Base-by-base conservation (phyloP, 2,113 vertebrate genomes). In the Galbula dea region DNA sequence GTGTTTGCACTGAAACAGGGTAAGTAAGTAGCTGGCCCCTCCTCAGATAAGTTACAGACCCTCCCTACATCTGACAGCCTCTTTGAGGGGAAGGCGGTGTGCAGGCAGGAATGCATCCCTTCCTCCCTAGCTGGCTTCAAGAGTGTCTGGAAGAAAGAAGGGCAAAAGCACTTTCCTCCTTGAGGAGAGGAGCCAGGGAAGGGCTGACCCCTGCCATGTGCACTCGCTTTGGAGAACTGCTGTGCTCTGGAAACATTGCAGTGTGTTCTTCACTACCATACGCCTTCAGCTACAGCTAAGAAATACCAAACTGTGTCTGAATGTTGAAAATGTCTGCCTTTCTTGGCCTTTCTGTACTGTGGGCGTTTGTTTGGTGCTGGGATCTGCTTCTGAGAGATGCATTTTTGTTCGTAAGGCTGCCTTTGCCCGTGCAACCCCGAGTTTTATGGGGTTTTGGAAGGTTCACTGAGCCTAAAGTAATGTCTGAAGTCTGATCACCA, bases 1-100 rank as follows among this genome's bases (percentile, higher is more conserved):
- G 1, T 88, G 19, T 94, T 94, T 79, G 93, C 86, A 45, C 79
- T 72, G 79, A 65, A 74, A 54, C 21, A 8, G 59, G 51, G 57
- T 62, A 5, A 20, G 36, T 71, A 51, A 71, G 65, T 77, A 80
- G 75, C 72, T 77, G 82, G 45, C 75, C 46, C 9, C 78, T 86
- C 51, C 75, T 91, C 54, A 73, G 36, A 93, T 77, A 89, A 93
- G 94, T 94, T 80, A 86, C 57, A 68, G 90, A 54, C 86, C 67
- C 65, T 91, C 83, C 78, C 72, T 79, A 2, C 0, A 0, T 58
- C 73, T 94, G 82, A 68, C 90, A 91, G 87, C 69, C 17, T 71
- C 51, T 76, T 59, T 23, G 65, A 76, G 78, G 34, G 52, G 45
- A 68, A 73, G 29, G 12, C 11, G 14, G 57, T 29, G 18, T 32